Conservation (phyloP, 2,797 vertebrate genomes). For the Chaenodraco wilsoni region DNA sequence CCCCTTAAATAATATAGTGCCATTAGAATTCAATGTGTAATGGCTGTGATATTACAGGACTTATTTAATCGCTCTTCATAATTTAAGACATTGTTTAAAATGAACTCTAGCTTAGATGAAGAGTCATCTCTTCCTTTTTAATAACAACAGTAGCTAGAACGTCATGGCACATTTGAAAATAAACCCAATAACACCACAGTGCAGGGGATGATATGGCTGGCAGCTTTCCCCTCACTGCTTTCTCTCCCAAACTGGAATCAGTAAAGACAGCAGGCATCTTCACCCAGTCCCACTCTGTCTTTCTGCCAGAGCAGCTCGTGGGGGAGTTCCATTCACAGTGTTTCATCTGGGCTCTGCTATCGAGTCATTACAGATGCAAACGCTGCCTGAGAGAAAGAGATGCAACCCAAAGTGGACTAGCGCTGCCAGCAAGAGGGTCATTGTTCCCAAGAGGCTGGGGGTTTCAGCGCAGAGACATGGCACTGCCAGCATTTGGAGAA, state of each 20-base stretch:
- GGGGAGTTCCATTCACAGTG: conserved; percentile 77
- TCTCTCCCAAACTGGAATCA: conserved; percentile 66
- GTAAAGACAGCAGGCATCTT: conserved; percentile 66
- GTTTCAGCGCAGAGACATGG: conserved; percentile 69
- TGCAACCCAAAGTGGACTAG: conserved; percentile 56
- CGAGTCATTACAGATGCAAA: conserved; percentile 83
- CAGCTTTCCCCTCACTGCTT: conserved; percentile 65
- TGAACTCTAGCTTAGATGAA: conserved; percentile 10
- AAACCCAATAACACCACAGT: conserved; percentile 36
- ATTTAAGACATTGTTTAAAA: conserved; percentile 20
- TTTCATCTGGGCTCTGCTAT: conserved; percentile 81
- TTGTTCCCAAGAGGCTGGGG: conserved; percentile 71
- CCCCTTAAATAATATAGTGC: conserved; percentile 14
- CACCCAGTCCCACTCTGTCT: conserved; percentile 68
- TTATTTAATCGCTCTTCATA: conserved; percentile 29
- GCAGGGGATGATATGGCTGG: conserved; percentile 62
- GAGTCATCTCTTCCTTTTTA: conserved; percentile 24
- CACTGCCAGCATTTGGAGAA: conserved; percentile 73
- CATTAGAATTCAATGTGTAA: conserved; percentile 19
- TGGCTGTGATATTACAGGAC: conserved; percentile 12
- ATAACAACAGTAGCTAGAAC: conserved; percentile 40
- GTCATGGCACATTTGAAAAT: conserved; percentile 58
- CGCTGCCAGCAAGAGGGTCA: conserved; percentile 70
- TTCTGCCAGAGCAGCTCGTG: conserved; percentile 81
- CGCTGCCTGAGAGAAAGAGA: conserved; percentile 62